Percentiles rank a stretch among this genome's conserved stretches.
These are phyloP conservation scores for Rhingia rostrata DNA, from an alignment of 2,888 invertebrate genomes.

Conservation along the genomic window DNA sequence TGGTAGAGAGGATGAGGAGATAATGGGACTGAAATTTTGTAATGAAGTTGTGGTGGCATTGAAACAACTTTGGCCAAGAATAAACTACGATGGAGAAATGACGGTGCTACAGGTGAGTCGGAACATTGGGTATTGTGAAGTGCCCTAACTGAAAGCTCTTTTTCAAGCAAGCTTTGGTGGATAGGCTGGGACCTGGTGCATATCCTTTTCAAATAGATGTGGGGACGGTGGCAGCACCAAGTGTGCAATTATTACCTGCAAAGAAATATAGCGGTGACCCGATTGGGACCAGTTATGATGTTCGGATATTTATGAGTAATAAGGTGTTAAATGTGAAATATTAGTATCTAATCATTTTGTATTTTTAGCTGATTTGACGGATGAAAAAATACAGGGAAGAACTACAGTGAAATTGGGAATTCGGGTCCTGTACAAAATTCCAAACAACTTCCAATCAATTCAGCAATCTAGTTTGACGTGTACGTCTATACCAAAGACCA, in stretches of 20 bases:
- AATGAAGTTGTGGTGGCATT: slow-evolving; percentile 96
- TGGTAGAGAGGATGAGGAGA: slow-evolving; percentile 97
- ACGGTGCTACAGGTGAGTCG: slow-evolving; percentile 88
- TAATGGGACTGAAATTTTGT: slow-evolving; percentile 97
- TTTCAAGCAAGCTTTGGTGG: slow-evolving; percentile 89
- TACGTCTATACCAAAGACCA: slow-evolving; percentile 73
- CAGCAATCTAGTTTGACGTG: slow-evolving; percentile 73
- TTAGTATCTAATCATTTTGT: background rate
- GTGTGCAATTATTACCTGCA: slow-evolving; percentile 92
- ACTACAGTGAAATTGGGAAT: slow-evolving; percentile 92
- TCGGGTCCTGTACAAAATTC: slow-evolving; percentile 87
- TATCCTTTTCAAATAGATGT: slow-evolving; percentile 91
- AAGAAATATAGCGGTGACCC: slow-evolving; percentile 94
- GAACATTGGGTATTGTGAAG: background rate
- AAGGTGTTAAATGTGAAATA: background rate
- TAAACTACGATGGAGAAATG: slow-evolving; percentile 83
- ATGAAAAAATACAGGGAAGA: slow-evolving; percentile 90
- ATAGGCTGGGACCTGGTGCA: slow-evolving; percentile 89
- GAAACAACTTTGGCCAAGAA: slow-evolving; percentile 90
- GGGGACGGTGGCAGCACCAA: slow-evolving; percentile 91
- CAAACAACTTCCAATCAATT: slow-evolving; percentile 73
- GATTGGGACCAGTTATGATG: slow-evolving; percentile 93
- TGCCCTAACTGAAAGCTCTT: background rate
- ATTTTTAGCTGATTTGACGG: slow-evolving; percentile 87
- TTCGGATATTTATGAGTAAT: slow-evolving; percentile 90